phyloP scores from a whole-genome alignment of 2,888 invertebrate genomes.

The Matsumyia berberina region DNA sequence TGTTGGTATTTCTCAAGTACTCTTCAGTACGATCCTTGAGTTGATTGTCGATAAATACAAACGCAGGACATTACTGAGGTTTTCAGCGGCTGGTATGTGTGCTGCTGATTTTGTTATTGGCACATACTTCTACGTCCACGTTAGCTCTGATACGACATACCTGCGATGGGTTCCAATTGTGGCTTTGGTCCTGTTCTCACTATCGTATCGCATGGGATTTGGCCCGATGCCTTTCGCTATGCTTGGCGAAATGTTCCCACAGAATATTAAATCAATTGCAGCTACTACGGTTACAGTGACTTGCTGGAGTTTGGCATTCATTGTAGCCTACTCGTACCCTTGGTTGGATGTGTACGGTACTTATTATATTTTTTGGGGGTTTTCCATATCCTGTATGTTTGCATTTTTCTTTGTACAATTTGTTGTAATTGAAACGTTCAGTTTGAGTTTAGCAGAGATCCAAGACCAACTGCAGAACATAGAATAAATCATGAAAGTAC shows the following conservation, averaged over 20 bases:
- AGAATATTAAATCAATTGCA: slow-evolving; percentile 90
- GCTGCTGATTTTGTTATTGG: slow-evolving; percentile 87
- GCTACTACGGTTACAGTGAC: slow-evolving; percentile 90
- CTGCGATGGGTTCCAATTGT: slow-evolving; percentile 90
- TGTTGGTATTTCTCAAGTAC: slow-evolving; percentile 89
- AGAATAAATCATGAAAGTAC: background rate
- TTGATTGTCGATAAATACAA: slow-evolving; percentile 92
- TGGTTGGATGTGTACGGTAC: slow-evolving; percentile 87
- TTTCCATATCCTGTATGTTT: slow-evolving; percentile 86
- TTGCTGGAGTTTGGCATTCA: slow-evolving; percentile 91
- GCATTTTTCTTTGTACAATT: slow-evolving; percentile 90
- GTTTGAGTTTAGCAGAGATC: slow-evolving; percentile 93
- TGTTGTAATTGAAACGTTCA: slow-evolving; percentile 94
- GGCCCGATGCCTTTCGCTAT: slow-evolving; percentile 93
- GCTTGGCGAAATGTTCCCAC: slow-evolving; percentile 92
- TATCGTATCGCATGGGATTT: slow-evolving; percentile 90
- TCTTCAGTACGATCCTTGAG: slow-evolving; percentile 89
- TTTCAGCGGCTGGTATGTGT: slow-evolving; percentile 89
- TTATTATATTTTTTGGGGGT: slow-evolving; percentile 89
- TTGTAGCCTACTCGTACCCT: slow-evolving; percentile 90
- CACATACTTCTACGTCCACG: slow-evolving; percentile 87
- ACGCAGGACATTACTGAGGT: slow-evolving; percentile 88
- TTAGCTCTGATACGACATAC: slow-evolving; percentile 82
- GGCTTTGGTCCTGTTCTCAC: slow-evolving; percentile 89
- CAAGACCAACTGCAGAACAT: slow-evolving; percentile 86